Percentiles rank a stretch among this genome's conserved stretches.
Evolutionary conservation across 2,797 vertebrate genomes (phyloP).

Genomic region (Nannoperca obscura): DNA sequence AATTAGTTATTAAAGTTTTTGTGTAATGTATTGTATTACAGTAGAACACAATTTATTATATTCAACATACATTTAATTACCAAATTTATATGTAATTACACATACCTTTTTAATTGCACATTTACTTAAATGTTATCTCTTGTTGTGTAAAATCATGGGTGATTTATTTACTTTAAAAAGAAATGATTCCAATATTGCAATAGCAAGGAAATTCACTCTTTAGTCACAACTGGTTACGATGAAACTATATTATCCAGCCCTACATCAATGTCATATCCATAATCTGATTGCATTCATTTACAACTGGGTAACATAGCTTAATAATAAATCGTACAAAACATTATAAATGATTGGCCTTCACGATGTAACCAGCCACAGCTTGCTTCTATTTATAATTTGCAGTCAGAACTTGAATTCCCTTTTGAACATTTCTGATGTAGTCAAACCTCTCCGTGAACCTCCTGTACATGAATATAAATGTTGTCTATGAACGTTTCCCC

Average conservation of each 20-base stretch:
- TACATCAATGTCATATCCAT: background rate
- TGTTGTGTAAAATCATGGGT: background rate
- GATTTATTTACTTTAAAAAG: background rate
- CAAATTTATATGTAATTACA: background rate
- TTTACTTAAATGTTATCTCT: background rate
- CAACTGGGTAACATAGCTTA: background rate
- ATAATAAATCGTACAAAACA: background rate
- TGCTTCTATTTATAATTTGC: background rate
- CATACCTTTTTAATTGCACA: background rate
- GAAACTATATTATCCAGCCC: background rate
- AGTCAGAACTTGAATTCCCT: background rate
- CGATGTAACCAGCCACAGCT: background rate
- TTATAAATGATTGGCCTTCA: background rate
- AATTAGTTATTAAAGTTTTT: background rate
- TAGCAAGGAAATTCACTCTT: background rate
- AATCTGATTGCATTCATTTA: background rate
- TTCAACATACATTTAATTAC: background rate
- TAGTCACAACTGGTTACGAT: background rate
- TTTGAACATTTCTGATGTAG: background rate
- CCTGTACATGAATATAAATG: conserved; percentile 9
- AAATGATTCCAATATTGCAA: background rate
- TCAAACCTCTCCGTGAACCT: conserved; percentile 19
- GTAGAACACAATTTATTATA: background rate
- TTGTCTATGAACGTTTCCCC: conserved; percentile 5
- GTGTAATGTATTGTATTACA: background rate